Percentiles rank a stretch among this genome's conserved stretches.
These are phyloP conservation scores for Psilanteris sp. DNA, from an alignment of 1,140 invertebrate species.

Conservation along the genomic window DNA sequence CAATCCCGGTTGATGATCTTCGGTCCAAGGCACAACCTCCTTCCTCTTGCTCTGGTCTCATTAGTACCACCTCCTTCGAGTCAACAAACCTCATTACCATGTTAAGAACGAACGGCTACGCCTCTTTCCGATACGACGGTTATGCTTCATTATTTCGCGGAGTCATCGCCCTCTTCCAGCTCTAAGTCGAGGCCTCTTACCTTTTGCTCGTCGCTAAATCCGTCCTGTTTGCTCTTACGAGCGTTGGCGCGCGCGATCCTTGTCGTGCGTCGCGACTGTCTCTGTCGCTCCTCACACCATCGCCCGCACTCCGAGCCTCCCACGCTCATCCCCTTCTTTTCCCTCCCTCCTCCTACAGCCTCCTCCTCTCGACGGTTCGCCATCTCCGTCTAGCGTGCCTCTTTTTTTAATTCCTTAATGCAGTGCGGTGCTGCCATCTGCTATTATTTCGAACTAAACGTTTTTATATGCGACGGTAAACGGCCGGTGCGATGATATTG, in stretches of 20 bases:
- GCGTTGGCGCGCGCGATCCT: background rate
- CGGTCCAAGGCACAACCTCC: conserved; percentile 73
- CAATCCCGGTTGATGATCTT: conserved; percentile 75
- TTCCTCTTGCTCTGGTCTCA: conserved; percentile 69
- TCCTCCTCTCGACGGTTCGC: conserved; percentile 49
- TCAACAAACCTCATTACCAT: conserved; percentile 71
- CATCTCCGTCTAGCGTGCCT: conserved; percentile 40
- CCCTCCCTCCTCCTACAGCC: conserved; percentile 48
- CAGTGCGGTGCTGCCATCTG: conserved; percentile 77
- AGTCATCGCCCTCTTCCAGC: conserved; percentile 72
- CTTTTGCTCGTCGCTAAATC: background rate
- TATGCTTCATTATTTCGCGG: conserved; percentile 77
- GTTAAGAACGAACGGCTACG: conserved; percentile 65
- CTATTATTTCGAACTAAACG: conserved; percentile 72
- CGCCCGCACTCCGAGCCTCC: conserved; percentile 46
- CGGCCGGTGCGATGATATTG: conserved; percentile 34
- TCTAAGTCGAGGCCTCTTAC: conserved; percentile 44
- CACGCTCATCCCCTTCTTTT: conserved; percentile 63
- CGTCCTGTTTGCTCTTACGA: background rate
- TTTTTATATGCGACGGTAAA: conserved; percentile 69
- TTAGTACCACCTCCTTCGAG: conserved; percentile 75
- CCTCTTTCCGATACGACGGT: conserved; percentile 67
- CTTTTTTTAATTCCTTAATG: conserved; percentile 69
- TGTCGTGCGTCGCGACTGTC: conserved; percentile 3
- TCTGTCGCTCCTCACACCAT: conserved; percentile 29